Conservation (phyloP, 2,113 vertebrate genomes). For the Sturnira hondurensis region DNA sequence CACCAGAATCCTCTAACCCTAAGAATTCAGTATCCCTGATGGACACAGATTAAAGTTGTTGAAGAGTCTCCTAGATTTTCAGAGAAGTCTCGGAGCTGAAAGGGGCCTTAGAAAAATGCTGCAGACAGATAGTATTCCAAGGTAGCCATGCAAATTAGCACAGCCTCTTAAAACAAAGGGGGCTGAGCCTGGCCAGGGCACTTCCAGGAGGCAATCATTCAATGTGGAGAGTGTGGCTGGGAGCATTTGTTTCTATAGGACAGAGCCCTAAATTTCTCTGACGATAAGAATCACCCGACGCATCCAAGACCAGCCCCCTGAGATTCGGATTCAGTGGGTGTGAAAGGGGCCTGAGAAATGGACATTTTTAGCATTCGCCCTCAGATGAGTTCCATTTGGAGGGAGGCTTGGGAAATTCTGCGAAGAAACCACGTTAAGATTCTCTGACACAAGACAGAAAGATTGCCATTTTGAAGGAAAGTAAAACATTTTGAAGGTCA, state of each 20-base stretch:
- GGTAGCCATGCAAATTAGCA: not conserved
- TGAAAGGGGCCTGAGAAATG: not conserved
- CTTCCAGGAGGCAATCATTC: not conserved
- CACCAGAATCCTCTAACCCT: not conserved
- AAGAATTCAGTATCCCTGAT: not conserved
- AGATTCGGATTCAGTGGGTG: not conserved
- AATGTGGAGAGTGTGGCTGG: not conserved
- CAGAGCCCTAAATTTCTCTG: not conserved
- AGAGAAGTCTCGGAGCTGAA: slow-evolving; percentile 21
- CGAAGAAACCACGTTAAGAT: not conserved
- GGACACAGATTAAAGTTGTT: not conserved
- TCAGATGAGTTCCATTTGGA: not conserved
- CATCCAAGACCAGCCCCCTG: not conserved
- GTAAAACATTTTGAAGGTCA: not conserved
- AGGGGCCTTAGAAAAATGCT: not conserved
- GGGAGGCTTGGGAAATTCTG: not conserved
- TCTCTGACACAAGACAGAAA: not conserved
- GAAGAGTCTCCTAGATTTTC: not conserved
- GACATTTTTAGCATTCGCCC: not conserved
- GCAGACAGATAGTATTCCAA: not conserved
- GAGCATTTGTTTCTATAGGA: not conserved
- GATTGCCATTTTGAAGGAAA: not conserved
- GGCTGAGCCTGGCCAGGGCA: not conserved
- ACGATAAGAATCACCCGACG: not conserved
- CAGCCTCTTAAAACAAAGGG: not conserved